These are phyloP conservation scores for Sylvilagus floridanus DNA, from an alignment of 2,797 vertebrate species.

Conservation along the genomic window DNA sequence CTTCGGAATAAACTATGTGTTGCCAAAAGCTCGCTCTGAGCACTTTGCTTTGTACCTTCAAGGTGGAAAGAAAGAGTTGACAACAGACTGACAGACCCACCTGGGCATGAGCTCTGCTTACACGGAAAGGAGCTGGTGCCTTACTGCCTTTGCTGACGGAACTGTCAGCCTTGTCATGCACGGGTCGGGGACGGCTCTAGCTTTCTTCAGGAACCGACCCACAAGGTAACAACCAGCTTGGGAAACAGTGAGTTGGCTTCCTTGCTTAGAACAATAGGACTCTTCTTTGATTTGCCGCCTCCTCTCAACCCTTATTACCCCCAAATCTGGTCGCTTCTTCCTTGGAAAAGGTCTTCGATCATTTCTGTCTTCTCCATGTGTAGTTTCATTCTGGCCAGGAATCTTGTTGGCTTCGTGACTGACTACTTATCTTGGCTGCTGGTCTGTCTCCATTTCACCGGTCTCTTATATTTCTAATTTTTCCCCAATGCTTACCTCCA, in stretches of 20 bases:
- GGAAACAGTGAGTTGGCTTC: background rate
- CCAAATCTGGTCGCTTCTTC: background rate
- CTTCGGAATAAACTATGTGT: conserved; percentile 66
- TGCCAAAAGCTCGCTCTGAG: conserved; percentile 68
- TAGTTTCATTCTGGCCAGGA: background rate
- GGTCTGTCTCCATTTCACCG: background rate
- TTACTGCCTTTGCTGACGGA: background rate
- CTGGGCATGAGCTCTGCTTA: background rate
- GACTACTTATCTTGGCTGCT: background rate
- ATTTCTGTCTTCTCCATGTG: background rate
- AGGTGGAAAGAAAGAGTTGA: conserved; percentile 33
- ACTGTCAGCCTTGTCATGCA: background rate
- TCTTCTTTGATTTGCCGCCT: background rate
- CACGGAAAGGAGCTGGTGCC: background rate
- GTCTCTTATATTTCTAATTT: background rate
- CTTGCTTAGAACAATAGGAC: accelerated
- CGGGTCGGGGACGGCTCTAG: background rate
- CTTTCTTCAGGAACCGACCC: background rate
- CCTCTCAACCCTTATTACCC: background rate
- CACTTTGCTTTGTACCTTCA: conserved; percentile 67
- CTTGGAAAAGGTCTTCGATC: conserved; percentile 17
- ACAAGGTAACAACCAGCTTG: background rate
- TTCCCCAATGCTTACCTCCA: background rate
- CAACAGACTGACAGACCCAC: conserved; percentile 42
- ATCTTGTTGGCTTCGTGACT: background rate